phyloP scores from a whole-genome alignment of 2,888 invertebrate species.

The Empis stercorea region DNA sequence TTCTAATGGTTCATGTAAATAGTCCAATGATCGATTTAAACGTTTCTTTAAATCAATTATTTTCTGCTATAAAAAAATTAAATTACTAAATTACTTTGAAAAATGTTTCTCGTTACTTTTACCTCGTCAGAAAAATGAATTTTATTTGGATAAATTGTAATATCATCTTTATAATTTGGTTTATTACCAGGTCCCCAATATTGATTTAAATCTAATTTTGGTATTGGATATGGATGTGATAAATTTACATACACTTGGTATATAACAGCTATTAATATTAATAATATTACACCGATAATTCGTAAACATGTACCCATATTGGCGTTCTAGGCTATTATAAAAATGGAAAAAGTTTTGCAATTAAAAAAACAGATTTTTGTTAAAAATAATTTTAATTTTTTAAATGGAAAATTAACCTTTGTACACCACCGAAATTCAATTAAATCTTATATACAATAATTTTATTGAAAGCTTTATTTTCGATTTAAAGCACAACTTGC shows the following conservation, averaged over 20 bases:
- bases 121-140: constrained; percentile 12
- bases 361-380: too few relatives aligned
- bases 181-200: constrained; percentile 32
- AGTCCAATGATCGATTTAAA: constrained; percentile 40
- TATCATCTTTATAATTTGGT: constrained; percentile 25
- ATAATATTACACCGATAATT: constrained; percentile 19
- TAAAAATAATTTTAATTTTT: too few relatives aligned
- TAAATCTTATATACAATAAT: too few relatives aligned
- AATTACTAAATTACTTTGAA: neutral
- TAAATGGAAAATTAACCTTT: too few relatives aligned
- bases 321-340: too few relatives aligned
- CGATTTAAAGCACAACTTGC: too few relatives aligned
- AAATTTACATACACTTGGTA: constrained; percentile 26
- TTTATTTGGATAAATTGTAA: constrained; percentile 4
- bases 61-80: constrained; percentile 26
- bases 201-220: constrained; percentile 24
- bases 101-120: neutral
- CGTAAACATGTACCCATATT: constrained; percentile 18
- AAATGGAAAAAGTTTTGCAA: too few relatives aligned
- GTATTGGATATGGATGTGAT: constrained; percentile 22
- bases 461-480: too few relatives aligned
- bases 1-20: constrained; percentile 47
- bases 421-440: too few relatives aligned
- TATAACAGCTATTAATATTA: constrained; percentile 21
- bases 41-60: constrained; percentile 47